These are phyloP conservation scores for Pseudocheirus occidentalis DNA, from an alignment of 2,797 vertebrate genomes.

Conservation along the genomic window DNA sequence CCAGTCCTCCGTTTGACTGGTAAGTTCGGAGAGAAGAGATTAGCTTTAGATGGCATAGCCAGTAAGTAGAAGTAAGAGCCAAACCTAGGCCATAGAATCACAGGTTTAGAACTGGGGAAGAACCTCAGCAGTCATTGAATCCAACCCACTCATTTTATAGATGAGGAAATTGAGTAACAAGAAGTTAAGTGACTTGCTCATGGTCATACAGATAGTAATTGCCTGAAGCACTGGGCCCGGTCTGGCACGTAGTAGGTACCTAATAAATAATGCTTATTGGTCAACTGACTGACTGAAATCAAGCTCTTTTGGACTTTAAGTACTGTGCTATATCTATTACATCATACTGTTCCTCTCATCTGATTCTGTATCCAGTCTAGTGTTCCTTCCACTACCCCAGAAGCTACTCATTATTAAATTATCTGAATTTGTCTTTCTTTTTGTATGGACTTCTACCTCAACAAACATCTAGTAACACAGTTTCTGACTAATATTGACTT, in stretches of 20 bases:
- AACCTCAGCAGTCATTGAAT: not conserved
- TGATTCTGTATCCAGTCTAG: not conserved
- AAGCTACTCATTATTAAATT: not conserved
- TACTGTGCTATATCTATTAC: not conserved
- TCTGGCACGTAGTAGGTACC: not conserved
- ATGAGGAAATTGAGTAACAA: not conserved
- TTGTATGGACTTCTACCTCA: not conserved
- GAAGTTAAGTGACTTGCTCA: not conserved
- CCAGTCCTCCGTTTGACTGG: not conserved
- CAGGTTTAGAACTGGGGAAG: not conserved
- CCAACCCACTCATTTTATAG: not conserved
- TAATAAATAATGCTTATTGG: not conserved
- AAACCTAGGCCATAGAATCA: not conserved
- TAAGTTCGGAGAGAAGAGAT: not conserved
- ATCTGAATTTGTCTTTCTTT: not conserved
- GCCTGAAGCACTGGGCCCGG: not conserved
- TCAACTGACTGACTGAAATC: not conserved
- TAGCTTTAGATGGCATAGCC: too few relatives aligned
- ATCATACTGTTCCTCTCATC: not conserved
- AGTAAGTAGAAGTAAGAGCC: not conserved
- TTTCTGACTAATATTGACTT: not conserved
- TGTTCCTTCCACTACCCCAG: not conserved
- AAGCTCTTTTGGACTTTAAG: not conserved
- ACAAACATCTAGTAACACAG: not conserved
- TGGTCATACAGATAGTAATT: not conserved